Evolutionary conservation across 2,888 invertebrate genomes (phyloP).

Genomic region (Troglohyphantes excavatus): DNA sequence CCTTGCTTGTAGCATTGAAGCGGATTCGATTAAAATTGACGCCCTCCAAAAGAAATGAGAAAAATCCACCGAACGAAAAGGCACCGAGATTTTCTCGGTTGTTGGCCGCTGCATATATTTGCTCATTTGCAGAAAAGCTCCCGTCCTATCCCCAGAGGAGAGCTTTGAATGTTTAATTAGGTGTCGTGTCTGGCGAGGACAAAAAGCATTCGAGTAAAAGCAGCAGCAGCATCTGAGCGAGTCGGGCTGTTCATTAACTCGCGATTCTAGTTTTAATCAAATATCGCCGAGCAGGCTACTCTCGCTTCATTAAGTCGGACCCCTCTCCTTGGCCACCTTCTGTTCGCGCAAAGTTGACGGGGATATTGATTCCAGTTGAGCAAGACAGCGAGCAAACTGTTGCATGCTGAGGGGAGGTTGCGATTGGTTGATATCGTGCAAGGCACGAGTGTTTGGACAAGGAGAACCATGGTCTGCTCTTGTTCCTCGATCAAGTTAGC

Average conservation of each 20-base stretch:
- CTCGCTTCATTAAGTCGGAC: constrained; percentile 57
- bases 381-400: constrained; percentile 54
- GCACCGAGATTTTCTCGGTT: no score
- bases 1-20: no score
- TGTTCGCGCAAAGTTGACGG: constrained; percentile 54
- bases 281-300: constrained; percentile 42
- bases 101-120: constrained; percentile 50
- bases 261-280: constrained; percentile 70
- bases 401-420: constrained; percentile 49
- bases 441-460: constrained; percentile 37
- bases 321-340: constrained; percentile 41
- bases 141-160: constrained; percentile 35
- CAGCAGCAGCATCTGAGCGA: constrained; percentile 24
- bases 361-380: constrained; percentile 58
- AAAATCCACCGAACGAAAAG: no score
- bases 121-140: constrained; percentile 56
- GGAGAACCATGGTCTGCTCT: constrained; percentile 15
- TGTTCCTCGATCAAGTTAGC: no score
- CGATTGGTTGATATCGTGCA: no score
- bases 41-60: no score
- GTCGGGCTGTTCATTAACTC: constrained; percentile 52
- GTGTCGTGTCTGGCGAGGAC: constrained; percentile 37
- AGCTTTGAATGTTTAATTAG: constrained; percentile 70
- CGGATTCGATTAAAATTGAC: no score
- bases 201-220: constrained; percentile 52